Percentiles rank a stretch among this genome's conserved stretches.
Evolutionary conservation across 2,113 vertebrate genomes (phyloP).

Genomic region (Machaerirhynchus nigripectus): DNA sequence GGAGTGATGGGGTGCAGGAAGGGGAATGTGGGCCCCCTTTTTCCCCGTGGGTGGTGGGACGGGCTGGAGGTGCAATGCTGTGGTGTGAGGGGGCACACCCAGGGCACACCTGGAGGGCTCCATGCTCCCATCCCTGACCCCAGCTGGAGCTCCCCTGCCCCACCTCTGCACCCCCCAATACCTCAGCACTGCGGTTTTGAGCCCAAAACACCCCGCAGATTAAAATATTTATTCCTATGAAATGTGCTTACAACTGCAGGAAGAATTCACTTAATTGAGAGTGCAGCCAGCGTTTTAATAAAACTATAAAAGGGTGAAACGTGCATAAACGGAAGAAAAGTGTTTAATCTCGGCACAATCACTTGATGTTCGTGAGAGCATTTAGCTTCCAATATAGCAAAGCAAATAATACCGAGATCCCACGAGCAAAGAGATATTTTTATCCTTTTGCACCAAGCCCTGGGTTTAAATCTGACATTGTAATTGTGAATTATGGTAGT

Average conservation of each 20-base stretch:
- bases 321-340: slow-evolving; percentile 19
- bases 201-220: background rate
- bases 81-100: accelerated
- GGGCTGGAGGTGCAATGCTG: background rate
- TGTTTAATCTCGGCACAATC: slow-evolving; percentile 11
- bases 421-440: slow-evolving; percentile 37
- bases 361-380: background rate
- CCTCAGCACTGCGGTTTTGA: background rate
- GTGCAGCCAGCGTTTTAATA: slow-evolving; percentile 37
- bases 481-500: slow-evolving; percentile 6
- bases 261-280: slow-evolving; percentile 27
- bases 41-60: accelerated
- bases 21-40: accelerated
- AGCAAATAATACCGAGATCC: slow-evolving; percentile 40
- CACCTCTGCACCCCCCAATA: background rate
- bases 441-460: slow-evolving; percentile 12
- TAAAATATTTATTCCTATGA: background rate
- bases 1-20: background rate
- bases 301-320: slow-evolving; percentile 35
- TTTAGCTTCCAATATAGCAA: slow-evolving; percentile 21
- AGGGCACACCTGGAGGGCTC: background rate
- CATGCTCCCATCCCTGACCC: accelerated
- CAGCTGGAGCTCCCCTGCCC: background rate
- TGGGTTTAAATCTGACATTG: slow-evolving; percentile 21
- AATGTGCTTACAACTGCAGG: slow-evolving; percentile 18